Base-by-base conservation (phyloP, 2,113 vertebrate species). In the Laterallus jamaicensis region DNA sequence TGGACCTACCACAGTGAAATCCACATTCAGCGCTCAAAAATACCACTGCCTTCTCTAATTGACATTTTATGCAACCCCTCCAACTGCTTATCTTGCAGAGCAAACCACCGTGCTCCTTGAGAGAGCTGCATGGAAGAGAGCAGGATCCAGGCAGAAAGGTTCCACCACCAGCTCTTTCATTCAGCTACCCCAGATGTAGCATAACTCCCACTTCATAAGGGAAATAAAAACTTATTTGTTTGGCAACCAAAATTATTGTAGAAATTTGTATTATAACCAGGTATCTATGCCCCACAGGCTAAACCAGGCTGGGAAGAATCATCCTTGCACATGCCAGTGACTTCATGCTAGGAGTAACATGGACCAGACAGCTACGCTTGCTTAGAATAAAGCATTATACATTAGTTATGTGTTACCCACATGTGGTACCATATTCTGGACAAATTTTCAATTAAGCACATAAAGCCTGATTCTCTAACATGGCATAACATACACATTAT, bases 1-100 rank as follows among this genome's bases (percentile, higher is more conserved):
- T n/a, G n/a, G 95, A 96, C 91, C 92, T 82, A 96, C 86, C 88
- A 82, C 90, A 96, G 50, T 39, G 79, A 94, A 88, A 90, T 82
- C 67, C 52, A 75, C 67, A 91, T 44, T 86, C 63, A 71, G 52
- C 15, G 26, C 13, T 63, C 73, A 77, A 26, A 94, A 92, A 66
- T 68, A 83, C 37, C 59, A 73, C 24, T 39, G 39, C 12, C 39
- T 62, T 79, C 52, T 86, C 74, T 56, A 84, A 75, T 0, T 70
- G 79, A 59, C 44, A 80, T 90, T 74, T 69, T 42, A 84, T n/a
- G 14, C 26, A 49, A 21, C n/a, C 40, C 8, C 6, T 24, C 12
- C 58, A 44, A 21, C n/a, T 37, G 32, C 18, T 31, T 56, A 2
- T 15, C 21, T 11, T 31, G 66, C 7, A 83, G 44, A 74, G 52